Percentiles rank a stretch among this genome's conserved stretches.
These are phyloP conservation scores for Agraylea sexmaculata DNA, from an alignment of 1,140 invertebrate species.

Conservation along the genomic window DNA sequence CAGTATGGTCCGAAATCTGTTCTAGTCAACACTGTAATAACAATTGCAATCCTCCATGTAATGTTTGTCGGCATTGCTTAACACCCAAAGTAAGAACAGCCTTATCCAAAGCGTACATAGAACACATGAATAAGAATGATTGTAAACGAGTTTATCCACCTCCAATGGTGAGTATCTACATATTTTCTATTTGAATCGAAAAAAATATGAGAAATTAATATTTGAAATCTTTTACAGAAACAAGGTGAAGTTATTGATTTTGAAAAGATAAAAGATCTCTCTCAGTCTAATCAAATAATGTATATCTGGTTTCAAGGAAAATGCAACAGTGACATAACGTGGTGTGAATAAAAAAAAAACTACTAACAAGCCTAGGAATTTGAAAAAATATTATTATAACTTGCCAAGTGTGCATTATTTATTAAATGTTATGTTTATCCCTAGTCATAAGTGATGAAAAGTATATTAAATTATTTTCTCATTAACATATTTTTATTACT, in stretches of 20 bases:
- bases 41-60: conserved; percentile 59
- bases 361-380: too few species aligned
- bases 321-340: conserved; percentile 57
- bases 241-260: conserved; percentile 26
- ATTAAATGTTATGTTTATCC: conserved; percentile 3
- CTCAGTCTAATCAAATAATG: conserved; percentile 53
- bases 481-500: too few species aligned
- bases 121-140: conserved; percentile 66
- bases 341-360: conserved; percentile 43
- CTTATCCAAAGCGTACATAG: conserved; percentile 58
- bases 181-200: conserved; percentile 3
- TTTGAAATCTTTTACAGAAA: conserved; percentile 31
- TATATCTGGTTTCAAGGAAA: conserved; percentile 75
- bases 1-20: conserved; percentile 64
- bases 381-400: too few species aligned
- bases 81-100: conserved; percentile 43
- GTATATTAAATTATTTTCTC: too few species aligned
- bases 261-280: conserved; percentile 37
- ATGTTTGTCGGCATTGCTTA: conserved; percentile 68
- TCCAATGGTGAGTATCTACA: conserved; percentile 47
- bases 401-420: too few species aligned
- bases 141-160: conserved; percentile 73
- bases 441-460: not conserved
- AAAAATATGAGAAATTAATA: conserved; percentile 11
- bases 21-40: conserved; percentile 42